Base-by-base conservation (phyloP, 2,113 vertebrate genomes). In the Columba livia region DNA sequence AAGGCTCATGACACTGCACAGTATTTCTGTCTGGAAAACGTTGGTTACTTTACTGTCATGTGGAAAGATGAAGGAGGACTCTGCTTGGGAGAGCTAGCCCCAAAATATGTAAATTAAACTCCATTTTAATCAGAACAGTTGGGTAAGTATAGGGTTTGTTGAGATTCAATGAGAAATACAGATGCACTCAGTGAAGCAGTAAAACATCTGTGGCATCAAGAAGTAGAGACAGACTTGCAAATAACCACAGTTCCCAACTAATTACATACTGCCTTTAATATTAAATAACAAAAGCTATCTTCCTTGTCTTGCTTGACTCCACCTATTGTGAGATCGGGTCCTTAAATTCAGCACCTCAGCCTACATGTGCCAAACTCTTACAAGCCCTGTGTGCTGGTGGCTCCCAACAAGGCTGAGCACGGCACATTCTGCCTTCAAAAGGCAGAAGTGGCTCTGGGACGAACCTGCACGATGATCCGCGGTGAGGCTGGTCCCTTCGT, bases 331-430 rank as follows among this genome's bases (percentile, higher is more conserved):
- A 58, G n/a, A 19, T 44, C 20, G 32, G 17, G 40, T 74, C 24
- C 62, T 40, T 17, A 11, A 12, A 20, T 8, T 38, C 62, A 50
- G 36, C 13, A 14, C 14, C 31, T 79, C 66, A n/a, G 42, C 14
- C 28, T 20, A 6, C 19, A 13, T 1, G 0, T 21, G 18, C 23
- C 26, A 66, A 42, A 48, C 18, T 50, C 47, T 6, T 6, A 3
- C 0, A 58, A 79, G 32, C 28, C n/a, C 34, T 42, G 57, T 1
- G 2, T n/a, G 38, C 16, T 61, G 51, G 5, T 60, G 77, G 47
- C 34, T 70, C 47, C 44, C 5, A 3, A 23, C 5, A 9, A 48
- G 69, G 50, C 26, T 38, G 26, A 19, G 10, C 53, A 42, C 31
- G 40, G 14, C 20, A 28, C 15, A 1, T 31, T 74, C 25, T 53